Percentiles rank a stretch among this genome's conserved stretches.
Evolutionary conservation across 2,888 invertebrate species (phyloP).

Genomic region (Phalangium opilio): DNA sequence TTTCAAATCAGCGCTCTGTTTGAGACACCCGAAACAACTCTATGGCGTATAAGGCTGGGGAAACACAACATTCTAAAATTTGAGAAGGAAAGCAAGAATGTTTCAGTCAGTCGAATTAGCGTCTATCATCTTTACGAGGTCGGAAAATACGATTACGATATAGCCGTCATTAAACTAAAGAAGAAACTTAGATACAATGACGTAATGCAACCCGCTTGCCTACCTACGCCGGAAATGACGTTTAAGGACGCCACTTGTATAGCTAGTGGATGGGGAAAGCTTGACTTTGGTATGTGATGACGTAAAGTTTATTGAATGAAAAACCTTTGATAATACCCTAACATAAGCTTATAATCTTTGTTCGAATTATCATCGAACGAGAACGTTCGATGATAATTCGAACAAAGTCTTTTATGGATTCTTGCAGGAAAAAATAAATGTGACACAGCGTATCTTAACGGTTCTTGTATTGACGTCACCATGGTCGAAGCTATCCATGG

Average conservation of each 20-base stretch:
- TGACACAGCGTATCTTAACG: no score
- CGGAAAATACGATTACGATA: constrained; percentile 20
- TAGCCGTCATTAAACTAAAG: constrained; percentile 22
- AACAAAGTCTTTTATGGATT: no score
- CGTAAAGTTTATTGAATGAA: not conserved
- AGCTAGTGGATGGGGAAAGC: constrained; percentile 23
- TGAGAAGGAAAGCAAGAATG: no score
- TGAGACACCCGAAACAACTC: constrained; percentile 14
- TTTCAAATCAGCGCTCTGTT: not conserved
- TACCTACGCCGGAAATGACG: constrained; percentile 14
- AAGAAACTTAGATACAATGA: not conserved
- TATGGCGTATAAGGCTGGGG: not conserved
- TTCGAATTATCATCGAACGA: no score
- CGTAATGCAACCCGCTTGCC: constrained; percentile 9
- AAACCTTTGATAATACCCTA: no score
- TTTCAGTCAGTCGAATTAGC: not conserved
- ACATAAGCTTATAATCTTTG: no score
- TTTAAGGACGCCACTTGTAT: constrained; percentile 15
- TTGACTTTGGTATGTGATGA: constrained; percentile 8
- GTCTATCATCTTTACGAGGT: constrained; percentile 28
- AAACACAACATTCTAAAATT: constrained; percentile 19
- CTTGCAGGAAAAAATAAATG: no score
- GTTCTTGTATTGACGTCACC: no score
- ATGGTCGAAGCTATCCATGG: no score
- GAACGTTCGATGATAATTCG: no score